Conservation (phyloP, 1,140 invertebrate genomes). For the Drosophila punjabiensis region DNA sequence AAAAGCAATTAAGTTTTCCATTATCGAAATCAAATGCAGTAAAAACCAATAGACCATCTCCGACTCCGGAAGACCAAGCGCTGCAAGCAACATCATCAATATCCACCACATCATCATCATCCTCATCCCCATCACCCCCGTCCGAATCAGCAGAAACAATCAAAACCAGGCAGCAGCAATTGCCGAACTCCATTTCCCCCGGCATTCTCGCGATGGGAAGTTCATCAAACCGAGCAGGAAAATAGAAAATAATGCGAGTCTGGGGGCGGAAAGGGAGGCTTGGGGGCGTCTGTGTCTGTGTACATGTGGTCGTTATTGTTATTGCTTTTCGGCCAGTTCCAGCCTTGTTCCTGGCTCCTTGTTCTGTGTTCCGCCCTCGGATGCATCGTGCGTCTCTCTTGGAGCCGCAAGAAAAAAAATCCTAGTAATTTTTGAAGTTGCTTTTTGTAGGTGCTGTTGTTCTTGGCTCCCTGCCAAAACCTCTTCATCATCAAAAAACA, state of each 20-base stretch:
- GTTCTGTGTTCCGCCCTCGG: conserved; percentile 4
- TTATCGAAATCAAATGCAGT: conserved; percentile 75
- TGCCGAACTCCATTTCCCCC: conserved; percentile 39
- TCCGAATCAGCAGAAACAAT: conserved; percentile 74
- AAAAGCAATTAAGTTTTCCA: conserved; percentile 83
- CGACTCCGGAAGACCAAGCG: conserved; percentile 6
- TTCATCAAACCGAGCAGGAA: conserved; percentile 71
- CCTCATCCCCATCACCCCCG: conserved; percentile 31
- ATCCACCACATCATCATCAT: conserved; percentile 30
- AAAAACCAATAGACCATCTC: conserved; percentile 31
- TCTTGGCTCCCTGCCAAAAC: conserved; percentile 64
- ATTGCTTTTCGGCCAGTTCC: conserved; percentile 66
- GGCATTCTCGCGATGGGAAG: conserved; percentile 44
- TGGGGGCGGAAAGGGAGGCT: conserved; percentile 1
- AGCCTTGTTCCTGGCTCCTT: conserved; percentile 20
- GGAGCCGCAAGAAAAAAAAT: conserved; percentile 44
- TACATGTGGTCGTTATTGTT: conserved; percentile 79
- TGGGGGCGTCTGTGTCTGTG: conserved; percentile 21
- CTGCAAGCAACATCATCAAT: conserved; percentile 56
- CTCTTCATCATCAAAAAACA: conserved; percentile 81
- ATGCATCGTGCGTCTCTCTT: conserved; percentile 63
- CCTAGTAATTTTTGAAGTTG: conserved; percentile 36
- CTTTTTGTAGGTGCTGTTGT: conserved; percentile 29
- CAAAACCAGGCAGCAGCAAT: conserved; percentile 67
- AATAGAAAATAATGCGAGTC: conserved; percentile 34